Base-by-base conservation (phyloP, 2,797 vertebrate genomes). In the Strix occidentalis region DNA sequence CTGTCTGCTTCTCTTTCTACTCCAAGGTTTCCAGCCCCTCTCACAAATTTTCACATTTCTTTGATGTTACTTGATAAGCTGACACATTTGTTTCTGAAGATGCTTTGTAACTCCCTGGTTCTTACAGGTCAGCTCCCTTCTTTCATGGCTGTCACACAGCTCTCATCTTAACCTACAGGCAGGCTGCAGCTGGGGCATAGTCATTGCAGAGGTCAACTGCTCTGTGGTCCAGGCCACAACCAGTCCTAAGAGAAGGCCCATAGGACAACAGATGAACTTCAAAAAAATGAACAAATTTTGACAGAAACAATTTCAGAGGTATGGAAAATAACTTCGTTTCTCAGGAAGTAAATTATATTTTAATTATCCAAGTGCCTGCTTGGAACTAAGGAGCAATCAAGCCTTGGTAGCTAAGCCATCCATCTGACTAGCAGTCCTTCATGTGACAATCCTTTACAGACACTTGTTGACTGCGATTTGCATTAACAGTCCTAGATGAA, bases 51-150 rank as follows among this genome's bases (percentile, higher is more conserved):
- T 70, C 28, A 23, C 0, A 0, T 70, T n/a, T 63, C 19, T 68
- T 86, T 81, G 39, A 23, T 3, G 4, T 15, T 46, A 12, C 25
- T 51, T 11, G 17, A 21, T 64, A 70, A 35, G 25, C 28, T 46
- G 43, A 23, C 0, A 1, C 0, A 0, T n/a, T 78, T 61, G 35
- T 68, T 80, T 80, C 41, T 29, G 61, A 61, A 61, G 31, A 31
- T 54, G 35, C 11, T 87, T 63, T 54, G 17, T 33, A 37, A 5
- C 4, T 16, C 6, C 4, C 8, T 29, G 20, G 6, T 26, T 80
- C 41, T 50, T 16, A 9, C 9, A 9, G 26, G 1, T 20, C 43
- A 60, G 10, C 10, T 74, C 11, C 15, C 25, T 87, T 7, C 28
- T 54, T 53, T 25, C n/a, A 2, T 2, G 16, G 23, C 15, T 70